Base-by-base conservation (phyloP, 2,797 vertebrate genomes). In the Leucoraja ocellata region DNA sequence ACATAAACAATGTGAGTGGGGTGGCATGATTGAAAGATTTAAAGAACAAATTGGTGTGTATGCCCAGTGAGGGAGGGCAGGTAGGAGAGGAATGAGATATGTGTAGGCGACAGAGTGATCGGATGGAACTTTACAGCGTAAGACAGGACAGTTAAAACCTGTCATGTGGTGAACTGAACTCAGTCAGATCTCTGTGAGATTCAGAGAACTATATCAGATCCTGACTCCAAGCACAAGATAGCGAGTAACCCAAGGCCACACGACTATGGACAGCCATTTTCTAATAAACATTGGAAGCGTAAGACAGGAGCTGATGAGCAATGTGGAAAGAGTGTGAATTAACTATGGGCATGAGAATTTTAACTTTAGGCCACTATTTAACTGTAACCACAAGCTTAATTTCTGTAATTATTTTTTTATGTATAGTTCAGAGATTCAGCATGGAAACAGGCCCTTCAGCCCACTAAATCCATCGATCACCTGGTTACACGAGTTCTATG, bases 181-280 rank as follows among this genome's bases (percentile, higher is more conserved):
- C n/a, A 36, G 13, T 21, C 1, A 1, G 63, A 28, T 36, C 65
- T 88, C 61, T 88, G 84, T 65, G 84, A 18, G 61, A 88, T 88
- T 88, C 84, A 86, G 58, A 54, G 54, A 83, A 83, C 54, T 83
- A 83, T 54, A 83, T 83, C 81, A 88, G 84, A 32, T 88, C 61
- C 84, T 88, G 84, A 1, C 84, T 65, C 61, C 84, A 21, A 65
- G 84, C 61, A 8, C n/a, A 88, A 36, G 7, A 36, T 88, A 58
- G 83, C 1, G 65, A 88, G 32, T 65, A 65, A 88, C 61, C 16
- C 84, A 88, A 88, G 84, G 13, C 36, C 83, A 86, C n/a, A 28
- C 25, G 23, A 84, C 25, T 61, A 54, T 28, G 14, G 83, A 25
- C 81, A 86, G 4, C 25, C 83, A 63, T 88, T 16, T 65, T 65